Evolutionary conservation across 2,797 vertebrate genomes (phyloP), one percentile per base, ranked within the genome.

Genomic region (Enteromius thamalakanensis): DNA sequence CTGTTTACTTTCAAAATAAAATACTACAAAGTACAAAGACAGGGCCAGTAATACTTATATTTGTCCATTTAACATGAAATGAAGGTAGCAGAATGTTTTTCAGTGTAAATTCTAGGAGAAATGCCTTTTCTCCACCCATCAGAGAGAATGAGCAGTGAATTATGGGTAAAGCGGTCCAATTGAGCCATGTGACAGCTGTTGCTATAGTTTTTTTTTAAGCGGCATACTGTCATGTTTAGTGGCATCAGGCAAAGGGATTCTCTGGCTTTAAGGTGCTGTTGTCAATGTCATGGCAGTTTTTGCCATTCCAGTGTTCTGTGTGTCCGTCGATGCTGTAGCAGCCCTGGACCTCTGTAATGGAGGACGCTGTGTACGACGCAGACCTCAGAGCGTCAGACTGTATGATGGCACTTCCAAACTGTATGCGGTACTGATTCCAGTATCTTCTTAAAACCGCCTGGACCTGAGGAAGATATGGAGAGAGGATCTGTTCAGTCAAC

Each of bases 361-460:
- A 96, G 0, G 94, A 95, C 0, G 93, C 92, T 19, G 93, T 94
- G n/a, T 92, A 95, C 34, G 94, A 95, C 0, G 94, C 91, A 0
- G 95, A 93, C 81, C 98, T 96, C 79, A 96, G 93, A 32, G 96
- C 95, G 0, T 99, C 97, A 0, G 97, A 93, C 68, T 98, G 96
- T 87, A 95, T 92, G 67, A 99, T 97, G 17, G 95, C 95, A 88
- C 96, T 96, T 6, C 96, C 95, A 29, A 98, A 97, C 88, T 99
- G 98, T 89, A 98, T 96, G 88, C 94, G 95, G 90, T 98, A 97
- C 89, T 98, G 98, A 70, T 98, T 98, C 98, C 97, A 99, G 89
- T 99, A 95, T 87, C 98, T 93, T 76, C 96, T 91, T 84, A 99
- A 89, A 55, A 99, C 96, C 0, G 95, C 96, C 89, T 99, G 98